These are phyloP conservation scores for Clostera curtula DNA, from an alignment of 2,888 invertebrate species.

Conservation along the genomic window DNA sequence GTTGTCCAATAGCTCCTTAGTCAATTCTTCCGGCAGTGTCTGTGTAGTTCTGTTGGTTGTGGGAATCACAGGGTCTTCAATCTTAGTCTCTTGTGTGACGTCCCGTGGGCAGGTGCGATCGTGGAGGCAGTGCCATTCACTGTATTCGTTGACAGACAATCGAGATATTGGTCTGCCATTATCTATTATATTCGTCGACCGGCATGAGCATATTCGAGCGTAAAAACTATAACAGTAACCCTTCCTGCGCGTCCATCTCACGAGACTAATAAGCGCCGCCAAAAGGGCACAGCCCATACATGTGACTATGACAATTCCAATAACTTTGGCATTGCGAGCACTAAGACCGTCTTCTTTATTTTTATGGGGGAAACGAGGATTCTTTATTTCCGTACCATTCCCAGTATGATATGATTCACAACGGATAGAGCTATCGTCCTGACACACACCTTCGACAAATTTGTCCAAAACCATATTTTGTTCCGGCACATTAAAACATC, in stretches of 20 bases:
- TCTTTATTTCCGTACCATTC: constrained; percentile 46
- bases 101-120: constrained; percentile 68
- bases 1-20: constrained; percentile 81
- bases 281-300: constrained; percentile 67
- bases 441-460: constrained; percentile 77
- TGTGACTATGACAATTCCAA: constrained; percentile 69
- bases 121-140: constrained; percentile 74
- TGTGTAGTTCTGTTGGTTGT: constrained; percentile 79
- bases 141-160: constrained; percentile 77
- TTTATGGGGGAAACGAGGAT: constrained; percentile 63
- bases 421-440: constrained; percentile 58
- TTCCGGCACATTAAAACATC: constrained; percentile 78
- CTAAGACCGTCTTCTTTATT: constrained; percentile 32
- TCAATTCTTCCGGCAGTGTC: constrained; percentile 83
- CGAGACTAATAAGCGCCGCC: constrained; percentile 69
- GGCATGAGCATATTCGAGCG: constrained; percentile 51
- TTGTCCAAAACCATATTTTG: constrained; percentile 78
- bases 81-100: constrained; percentile 39
- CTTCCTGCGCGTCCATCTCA: constrained; percentile 74
- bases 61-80: constrained; percentile 41
- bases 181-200: constrained; percentile 64
- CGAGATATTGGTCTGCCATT: constrained; percentile 77
- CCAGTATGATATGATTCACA: constrained; percentile 72
- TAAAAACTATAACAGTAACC: constrained; percentile 67
- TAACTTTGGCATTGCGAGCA: constrained; percentile 54